Base-by-base conservation (phyloP, 1,140 invertebrate species). In the Papilio polyxenes region DNA sequence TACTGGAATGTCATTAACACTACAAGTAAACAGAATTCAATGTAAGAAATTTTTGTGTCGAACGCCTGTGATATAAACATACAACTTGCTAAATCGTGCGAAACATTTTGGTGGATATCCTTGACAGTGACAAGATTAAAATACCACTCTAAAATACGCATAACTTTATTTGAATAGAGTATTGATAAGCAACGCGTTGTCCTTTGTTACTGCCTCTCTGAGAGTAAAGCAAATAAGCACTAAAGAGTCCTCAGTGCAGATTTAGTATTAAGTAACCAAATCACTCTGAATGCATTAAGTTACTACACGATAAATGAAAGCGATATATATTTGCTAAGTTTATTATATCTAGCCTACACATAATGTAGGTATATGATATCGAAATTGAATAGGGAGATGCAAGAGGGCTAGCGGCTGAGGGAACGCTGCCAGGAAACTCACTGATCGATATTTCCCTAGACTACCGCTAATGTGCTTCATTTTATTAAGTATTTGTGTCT, bases 51-150 rank as follows among this genome's bases (percentile, higher is more conserved):
- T 69, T 65, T 82, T 65, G 69, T 80, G 81, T 17, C 53, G 76
- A 72, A 72, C 40, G 81, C 31, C 23, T 31, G 4, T 20, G 49
- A 4, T 53, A 53, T 15, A 81, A 74, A 74, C 51, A 51, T 53
- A 84, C 82, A 76, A 65, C 56, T 85, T 80, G 84, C 83, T 83
- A 83, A 87, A 86, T 83, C 83, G 82, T 86, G 88, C 87, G 89
- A 91, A 92, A 87, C 85, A 81, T 90, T 87, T 86, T 83, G 89
- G 84, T 87, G 83, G 86, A 87, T 92, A 91, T 92, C 92, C 91
- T 93, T 92, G 90, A 92, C 88, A 90, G 87, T 90, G 90, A 91
- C 89, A 91, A 91, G 88, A 86, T 91, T 86, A 88, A 85, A 85
- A 86, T 80, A 85, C 82, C 84, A 80, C 84, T 85, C 81, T 81